Percentiles rank a stretch among this genome's conserved stretches.
Conservation (phyloP, 2,888 invertebrate species). For the Cantharis rufa region DNA sequence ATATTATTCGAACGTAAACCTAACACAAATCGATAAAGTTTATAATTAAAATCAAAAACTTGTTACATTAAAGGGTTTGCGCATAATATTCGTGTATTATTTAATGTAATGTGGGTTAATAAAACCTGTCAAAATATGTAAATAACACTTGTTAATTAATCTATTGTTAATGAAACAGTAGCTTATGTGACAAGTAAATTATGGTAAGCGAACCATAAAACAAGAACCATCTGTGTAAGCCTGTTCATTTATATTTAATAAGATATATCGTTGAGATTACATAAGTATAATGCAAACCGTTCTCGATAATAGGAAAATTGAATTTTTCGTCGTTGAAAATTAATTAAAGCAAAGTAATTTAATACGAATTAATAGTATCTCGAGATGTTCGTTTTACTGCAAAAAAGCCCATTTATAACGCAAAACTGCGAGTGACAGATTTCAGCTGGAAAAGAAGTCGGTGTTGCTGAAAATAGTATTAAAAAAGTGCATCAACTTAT, state of each 20-base stretch:
- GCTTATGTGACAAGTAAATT: constrained; percentile 17
- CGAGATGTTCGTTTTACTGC: constrained; percentile 18
- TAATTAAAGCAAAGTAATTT: constrained; percentile 37
- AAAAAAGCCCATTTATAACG: constrained; percentile 34
- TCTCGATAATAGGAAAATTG: not conserved
- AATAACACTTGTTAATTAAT: constrained; percentile 23
- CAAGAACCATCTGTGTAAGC: constrained; percentile 16
- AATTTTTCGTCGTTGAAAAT: constrained; percentile 35
- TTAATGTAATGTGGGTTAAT: constrained; percentile 17
- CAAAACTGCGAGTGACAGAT: constrained; percentile 33
- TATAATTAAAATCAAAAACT: not conserved
- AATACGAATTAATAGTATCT: constrained; percentile 34
- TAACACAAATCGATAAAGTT: not conserved
- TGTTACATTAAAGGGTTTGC: not conserved
- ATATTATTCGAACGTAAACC: too few species aligned
- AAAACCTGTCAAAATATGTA: constrained; percentile 18
- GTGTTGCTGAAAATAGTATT: not conserved
- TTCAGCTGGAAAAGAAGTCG: not conserved
- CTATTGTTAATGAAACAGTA: constrained; percentile 8
- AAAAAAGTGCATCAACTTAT: not conserved
- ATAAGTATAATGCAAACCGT: not conserved
- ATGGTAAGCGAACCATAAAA: constrained; percentile 22
- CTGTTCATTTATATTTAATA: constrained; percentile 5
- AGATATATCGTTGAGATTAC: not conserved
- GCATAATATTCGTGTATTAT: not conserved